phyloP scores from a whole-genome alignment of 1,140 invertebrate genomes.

The Cryptotermes secundus region DNA sequence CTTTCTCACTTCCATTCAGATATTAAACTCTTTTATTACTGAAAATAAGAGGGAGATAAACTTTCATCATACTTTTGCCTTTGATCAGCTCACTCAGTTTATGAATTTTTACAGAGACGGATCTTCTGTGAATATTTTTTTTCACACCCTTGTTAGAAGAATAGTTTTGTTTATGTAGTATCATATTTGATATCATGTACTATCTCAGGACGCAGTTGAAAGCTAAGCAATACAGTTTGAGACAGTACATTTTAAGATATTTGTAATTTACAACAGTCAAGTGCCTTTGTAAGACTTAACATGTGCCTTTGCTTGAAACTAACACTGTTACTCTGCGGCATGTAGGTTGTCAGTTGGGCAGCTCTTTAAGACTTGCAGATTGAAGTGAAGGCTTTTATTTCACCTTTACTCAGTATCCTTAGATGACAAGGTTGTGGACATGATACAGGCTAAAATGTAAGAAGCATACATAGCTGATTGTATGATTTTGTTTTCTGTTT shows the following conservation, averaged over 20 bases:
- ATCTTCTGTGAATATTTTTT: background rate
- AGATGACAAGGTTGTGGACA: background rate
- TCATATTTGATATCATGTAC: background rate
- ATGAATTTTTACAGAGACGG: background rate
- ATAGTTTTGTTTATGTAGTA: background rate
- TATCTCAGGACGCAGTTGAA: background rate
- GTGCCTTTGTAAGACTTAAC: background rate
- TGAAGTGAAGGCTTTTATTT: background rate
- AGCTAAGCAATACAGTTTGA: background rate
- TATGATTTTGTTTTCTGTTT: background rate
- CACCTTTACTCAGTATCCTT: background rate
- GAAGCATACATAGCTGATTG: background rate
- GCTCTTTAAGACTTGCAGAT: background rate
- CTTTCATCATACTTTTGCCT: background rate
- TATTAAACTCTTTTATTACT: background rate
- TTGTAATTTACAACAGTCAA: conserved; percentile 4
- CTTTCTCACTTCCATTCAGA: background rate
- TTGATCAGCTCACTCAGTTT: background rate
- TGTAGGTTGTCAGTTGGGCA: background rate
- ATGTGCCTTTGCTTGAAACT: background rate
- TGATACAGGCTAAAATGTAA: background rate
- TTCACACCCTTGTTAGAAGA: background rate
- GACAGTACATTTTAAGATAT: background rate
- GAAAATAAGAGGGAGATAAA: background rate
- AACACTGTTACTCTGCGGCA: conserved; percentile 4